Base-by-base conservation (phyloP, 2,797 vertebrate genomes). In the Oceanodroma leucorhoa region DNA sequence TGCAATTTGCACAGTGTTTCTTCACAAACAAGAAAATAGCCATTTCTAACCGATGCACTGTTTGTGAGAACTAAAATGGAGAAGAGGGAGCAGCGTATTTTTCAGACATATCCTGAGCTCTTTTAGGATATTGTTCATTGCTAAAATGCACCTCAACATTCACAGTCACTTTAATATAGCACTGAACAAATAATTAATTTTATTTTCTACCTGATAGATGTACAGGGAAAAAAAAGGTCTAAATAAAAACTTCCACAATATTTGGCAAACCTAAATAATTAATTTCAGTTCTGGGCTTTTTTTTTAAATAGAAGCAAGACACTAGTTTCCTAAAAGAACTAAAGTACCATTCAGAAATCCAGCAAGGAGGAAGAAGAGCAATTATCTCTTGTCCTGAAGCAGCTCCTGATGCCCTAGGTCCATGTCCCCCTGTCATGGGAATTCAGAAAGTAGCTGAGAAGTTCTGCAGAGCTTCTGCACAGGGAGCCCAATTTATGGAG, bases 241-340 rank as follows among this genome's bases (percentile, higher is more conserved):
- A 80, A 58, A 82, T 58, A 93, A 84, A 94, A 95, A 48, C 51
- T 85, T 93, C 30, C 83, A 89, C 41, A 87, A 70, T 96, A 93
- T 97, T 97, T 96, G 90, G 55, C 2, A 17, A 95, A 82, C 36
- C 6, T 90, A 89, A 95, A 93, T 92, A 95, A 96, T 90, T 95
- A 65, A 95, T 94, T 72, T 90, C 38, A 38, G 26, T 65, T 55
- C 60, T 76, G 1, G 3, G 7, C 5, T 24, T 11, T 20, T 41
- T 45, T 27, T 50, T 46, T 13, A 24, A 73, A 76, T 30, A 38
- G 21, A 54, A 75, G 55, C 10, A 46, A 45, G 38, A 51, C 10
- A 21, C 4, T 77, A 26, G 11, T 76, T 92, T 79, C 30, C 51
- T 70, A n/a, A 57, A 69, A 73, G 27, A 61, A 27, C 32, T 57